Evolutionary conservation across 2,113 vertebrate species (phyloP), one percentile per base, ranked within the genome.

Genomic region (Gasterosteus aculeatus): DNA sequence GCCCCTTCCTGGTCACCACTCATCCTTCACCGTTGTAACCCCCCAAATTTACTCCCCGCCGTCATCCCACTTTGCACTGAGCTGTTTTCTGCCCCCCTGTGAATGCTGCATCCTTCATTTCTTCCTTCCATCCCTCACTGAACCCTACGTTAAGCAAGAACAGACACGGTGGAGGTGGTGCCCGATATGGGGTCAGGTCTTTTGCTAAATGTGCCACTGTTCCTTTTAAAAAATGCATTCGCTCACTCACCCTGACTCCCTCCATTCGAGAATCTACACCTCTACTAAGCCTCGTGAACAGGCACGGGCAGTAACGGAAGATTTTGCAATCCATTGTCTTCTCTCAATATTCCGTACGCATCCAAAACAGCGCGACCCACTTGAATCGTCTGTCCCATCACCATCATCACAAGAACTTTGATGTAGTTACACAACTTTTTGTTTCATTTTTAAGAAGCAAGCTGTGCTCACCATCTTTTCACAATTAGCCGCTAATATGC

Each of bases 371-470:
- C 42, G 26, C 26, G 22, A 51, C 71, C 80, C 62, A 57, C 62
- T 77, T 81, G 54, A 77, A 77, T 87, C 12, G 3, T 41, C 56
- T 64, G 67, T 74, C 67, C 70, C 66, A 68, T 64, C 69, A 33
- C n/a, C 47, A 57, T 60, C 69, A 76, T 62, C 69, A 74, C 29
- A 19, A 62, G 54, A 33, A 29, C 56, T 65, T 75, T 78, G 47
- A 47, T 68, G 35, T 78, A n/a, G 72, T 80, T 56, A 60, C 47
- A 22, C 62, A 78, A 58, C 42, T 56, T 67, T 67, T 71, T 80
- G 59, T 79, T 79, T 71, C 41, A 83, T 80, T 87, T 88, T 87
- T 87, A 78, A 71, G 70, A 58, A 69, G 70, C 84, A 78, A 85
- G 74, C 73, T 79, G 81, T 74, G 63, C 56, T 66, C 62, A 35